phyloP scores from a whole-genome alignment of 2,888 invertebrate genomes.

The Eucera pruinosa region DNA sequence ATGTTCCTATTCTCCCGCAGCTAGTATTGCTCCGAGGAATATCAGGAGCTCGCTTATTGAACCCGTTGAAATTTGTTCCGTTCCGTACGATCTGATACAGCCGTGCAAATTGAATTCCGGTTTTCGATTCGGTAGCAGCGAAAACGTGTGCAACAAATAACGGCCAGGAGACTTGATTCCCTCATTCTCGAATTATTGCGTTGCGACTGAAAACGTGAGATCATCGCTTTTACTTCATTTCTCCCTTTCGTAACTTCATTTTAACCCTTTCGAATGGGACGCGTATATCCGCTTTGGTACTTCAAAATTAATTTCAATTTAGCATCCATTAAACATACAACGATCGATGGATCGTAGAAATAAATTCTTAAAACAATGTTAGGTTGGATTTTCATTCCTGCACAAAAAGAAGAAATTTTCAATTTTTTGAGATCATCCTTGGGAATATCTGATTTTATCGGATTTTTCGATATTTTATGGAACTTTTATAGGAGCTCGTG shows the following conservation, averaged over 20 bases:
- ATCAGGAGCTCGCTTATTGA: conserved; percentile 38
- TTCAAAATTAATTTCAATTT: no score
- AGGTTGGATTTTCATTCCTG: no score
- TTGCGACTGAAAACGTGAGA: not conserved
- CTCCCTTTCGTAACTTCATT: no score
- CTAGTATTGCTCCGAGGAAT: conserved; percentile 27
- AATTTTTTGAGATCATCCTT: no score
- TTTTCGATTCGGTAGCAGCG: conserved; percentile 47
- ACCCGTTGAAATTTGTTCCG: conserved; percentile 47
- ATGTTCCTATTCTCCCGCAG: conserved; percentile 15
- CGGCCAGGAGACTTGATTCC: conserved; percentile 7
- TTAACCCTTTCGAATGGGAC: no score
- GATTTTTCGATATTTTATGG: conserved; percentile 5
- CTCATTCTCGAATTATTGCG: conserved; percentile 15
- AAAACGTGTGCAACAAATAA: conserved; percentile 40
- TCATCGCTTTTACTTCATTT: not conserved
- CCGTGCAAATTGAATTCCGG: conserved; percentile 53
- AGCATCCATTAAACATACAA: no score
- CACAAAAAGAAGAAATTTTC: not conserved
- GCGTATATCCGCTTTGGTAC: no score
- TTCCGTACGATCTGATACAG: conserved; percentile 41
- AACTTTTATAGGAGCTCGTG: conserved; percentile 8
- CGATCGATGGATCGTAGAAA: no score
- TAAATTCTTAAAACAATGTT: no score
- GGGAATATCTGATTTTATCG: conserved; percentile 13